Percentiles rank a stretch among this genome's conserved stretches.
Conservation (phyloP, 2,113 vertebrate genomes). For the Corythoichthys haematopterus region DNA sequence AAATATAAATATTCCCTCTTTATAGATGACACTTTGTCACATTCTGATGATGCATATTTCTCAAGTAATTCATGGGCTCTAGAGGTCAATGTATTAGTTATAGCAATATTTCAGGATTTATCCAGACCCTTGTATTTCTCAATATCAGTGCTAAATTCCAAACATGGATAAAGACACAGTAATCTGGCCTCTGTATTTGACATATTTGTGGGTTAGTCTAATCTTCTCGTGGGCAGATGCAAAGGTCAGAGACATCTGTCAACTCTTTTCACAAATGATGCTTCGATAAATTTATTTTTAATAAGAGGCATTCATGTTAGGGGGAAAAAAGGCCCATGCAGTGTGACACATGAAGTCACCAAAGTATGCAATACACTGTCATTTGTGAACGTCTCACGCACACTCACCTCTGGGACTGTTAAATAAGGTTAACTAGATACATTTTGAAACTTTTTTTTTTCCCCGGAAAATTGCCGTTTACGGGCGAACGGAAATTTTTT, state of each 20-base stretch:
- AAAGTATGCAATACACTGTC: background rate
- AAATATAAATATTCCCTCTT: too few species aligned
- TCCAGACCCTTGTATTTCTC: background rate
- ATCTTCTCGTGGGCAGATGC: background rate
- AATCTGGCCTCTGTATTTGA: background rate
- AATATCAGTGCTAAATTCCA: background rate
- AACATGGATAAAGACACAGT: background rate
- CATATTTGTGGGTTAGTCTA: background rate
- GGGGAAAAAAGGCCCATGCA: background rate
- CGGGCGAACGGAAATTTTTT: too few species aligned
- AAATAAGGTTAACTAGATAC: background rate
- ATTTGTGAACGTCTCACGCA: background rate
- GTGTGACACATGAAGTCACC: background rate
- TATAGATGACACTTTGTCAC: too few species aligned
- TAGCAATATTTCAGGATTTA: background rate
- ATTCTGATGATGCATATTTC: too few species aligned
- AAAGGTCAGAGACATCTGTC: background rate
- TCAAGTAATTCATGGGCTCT: too few species aligned
- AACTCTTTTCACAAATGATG: background rate
- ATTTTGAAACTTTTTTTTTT: too few species aligned
- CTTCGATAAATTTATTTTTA: background rate
- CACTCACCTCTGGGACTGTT: background rate
- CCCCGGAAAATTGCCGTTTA: too few species aligned
- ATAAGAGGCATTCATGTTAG: background rate
- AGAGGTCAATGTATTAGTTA: background rate